Percentiles rank a stretch among this genome's conserved stretches.
phyloP scores from a whole-genome alignment of 2,888 invertebrate genomes.

The Dusona sp. region DNA sequence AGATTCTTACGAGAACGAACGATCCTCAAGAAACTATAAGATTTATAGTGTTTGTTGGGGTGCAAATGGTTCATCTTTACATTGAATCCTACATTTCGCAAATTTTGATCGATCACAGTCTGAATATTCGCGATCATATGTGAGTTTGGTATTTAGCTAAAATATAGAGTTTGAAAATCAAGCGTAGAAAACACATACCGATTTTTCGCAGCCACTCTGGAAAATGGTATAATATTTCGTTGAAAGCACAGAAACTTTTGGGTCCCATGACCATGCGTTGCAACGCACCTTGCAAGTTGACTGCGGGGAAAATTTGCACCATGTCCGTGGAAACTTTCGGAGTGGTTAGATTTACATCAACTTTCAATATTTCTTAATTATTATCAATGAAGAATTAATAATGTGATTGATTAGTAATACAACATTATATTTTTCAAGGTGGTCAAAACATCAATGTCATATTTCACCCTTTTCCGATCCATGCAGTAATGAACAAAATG shows the following conservation, averaged over 20 bases:
- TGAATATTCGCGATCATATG: conserved; percentile 43
- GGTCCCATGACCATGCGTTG: conserved; percentile 42
- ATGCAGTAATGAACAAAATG: conserved; percentile 9
- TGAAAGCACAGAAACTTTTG: conserved; percentile 41
- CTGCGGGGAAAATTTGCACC: conserved; percentile 48
- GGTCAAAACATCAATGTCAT: conserved; percentile 54
- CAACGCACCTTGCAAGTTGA: conserved; percentile 44
- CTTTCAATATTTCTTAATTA: not conserved
- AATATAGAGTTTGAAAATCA: not conserved
- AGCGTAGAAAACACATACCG: not conserved
- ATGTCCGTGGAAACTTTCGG: conserved; percentile 55
- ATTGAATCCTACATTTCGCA: conserved; percentile 46
- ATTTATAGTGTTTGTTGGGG: conserved; percentile 36
- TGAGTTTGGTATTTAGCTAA: conserved; percentile 21
- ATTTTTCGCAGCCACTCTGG: conserved; percentile 20
- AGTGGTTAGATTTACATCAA: conserved; percentile 3
- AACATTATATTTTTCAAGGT: conserved; percentile 33
- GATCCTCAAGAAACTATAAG: conserved; percentile 48
- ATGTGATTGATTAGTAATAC: not conserved
- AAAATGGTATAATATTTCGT: conserved; percentile 48
- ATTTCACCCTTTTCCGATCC: conserved; percentile 49
- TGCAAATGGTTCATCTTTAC: conserved; percentile 57
- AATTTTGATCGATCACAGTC: conserved; percentile 59
- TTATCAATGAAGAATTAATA: not conserved
- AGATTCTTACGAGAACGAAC: conserved; percentile 39